These are phyloP conservation scores for Myotis myotis DNA, from an alignment of 2,797 vertebrate genomes.

Conservation along the genomic window DNA sequence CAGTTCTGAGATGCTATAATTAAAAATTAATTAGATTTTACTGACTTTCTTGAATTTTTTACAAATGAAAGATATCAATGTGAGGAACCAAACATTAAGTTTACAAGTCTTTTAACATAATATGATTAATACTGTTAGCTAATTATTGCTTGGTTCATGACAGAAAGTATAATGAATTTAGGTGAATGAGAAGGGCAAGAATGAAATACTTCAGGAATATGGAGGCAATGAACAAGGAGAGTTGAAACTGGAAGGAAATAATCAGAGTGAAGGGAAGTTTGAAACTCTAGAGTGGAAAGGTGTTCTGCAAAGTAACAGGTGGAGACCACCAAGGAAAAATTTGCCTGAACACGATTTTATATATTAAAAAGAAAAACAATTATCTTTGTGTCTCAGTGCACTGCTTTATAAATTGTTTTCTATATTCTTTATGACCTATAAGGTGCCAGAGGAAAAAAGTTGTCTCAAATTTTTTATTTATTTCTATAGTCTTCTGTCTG, in stretches of 20 bases:
- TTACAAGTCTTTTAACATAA: background rate
- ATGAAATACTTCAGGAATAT: background rate
- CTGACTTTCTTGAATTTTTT: background rate
- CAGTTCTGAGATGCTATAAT: background rate
- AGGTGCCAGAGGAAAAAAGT: background rate
- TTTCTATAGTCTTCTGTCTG: background rate
- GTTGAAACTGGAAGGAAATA: background rate
- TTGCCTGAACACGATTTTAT: background rate
- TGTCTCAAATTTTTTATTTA: constrained; percentile 18
- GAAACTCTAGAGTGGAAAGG: rapidly evolving
- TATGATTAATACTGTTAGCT: background rate
- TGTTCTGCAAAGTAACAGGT: background rate
- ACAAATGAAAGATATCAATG: background rate
- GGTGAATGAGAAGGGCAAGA: background rate
- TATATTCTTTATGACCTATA: background rate
- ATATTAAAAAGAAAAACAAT: background rate
- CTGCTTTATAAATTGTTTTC: background rate
- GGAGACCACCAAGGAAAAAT: background rate
- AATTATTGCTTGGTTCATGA: background rate
- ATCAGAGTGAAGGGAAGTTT: background rate
- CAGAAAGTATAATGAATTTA: background rate
- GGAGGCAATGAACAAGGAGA: background rate
- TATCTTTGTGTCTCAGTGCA: background rate
- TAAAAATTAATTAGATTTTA: background rate
- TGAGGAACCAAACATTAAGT: background rate